Percentiles rank a stretch among this genome's conserved stretches.
Evolutionary conservation across 2,888 invertebrate genomes (phyloP).

Genomic region (Notodonta dromedarius): DNA sequence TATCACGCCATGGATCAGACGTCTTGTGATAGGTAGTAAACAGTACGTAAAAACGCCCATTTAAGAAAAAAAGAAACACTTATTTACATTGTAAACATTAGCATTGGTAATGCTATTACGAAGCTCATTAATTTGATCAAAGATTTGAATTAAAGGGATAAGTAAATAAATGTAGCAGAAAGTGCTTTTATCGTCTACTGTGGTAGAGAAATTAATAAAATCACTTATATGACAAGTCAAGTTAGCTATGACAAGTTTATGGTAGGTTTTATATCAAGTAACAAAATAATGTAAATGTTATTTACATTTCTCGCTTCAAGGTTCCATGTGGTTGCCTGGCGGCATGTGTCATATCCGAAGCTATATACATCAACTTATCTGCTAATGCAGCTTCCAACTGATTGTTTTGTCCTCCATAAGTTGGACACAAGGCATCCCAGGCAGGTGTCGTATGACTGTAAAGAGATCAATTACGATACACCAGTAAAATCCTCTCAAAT

Average conservation of each 20-base stretch:
- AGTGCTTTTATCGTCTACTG: too few species aligned
- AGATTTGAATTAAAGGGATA: too few species aligned
- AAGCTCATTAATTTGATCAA: too few species aligned
- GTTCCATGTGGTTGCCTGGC: conserved; percentile 34
- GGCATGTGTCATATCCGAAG: neutral
- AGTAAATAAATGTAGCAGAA: too few species aligned
- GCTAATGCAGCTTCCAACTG: conserved; percentile 14
- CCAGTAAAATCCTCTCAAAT: conserved; percentile 7
- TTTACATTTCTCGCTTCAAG: conserved; percentile 33
- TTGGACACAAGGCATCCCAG: conserved; percentile 11
- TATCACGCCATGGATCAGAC: conserved; percentile 32
- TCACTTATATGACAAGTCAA: neutral
- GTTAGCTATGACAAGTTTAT: neutral
- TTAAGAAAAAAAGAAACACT: neutral
- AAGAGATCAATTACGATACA: conserved; percentile 19
- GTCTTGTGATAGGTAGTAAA: conserved; percentile 10
- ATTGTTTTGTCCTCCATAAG: conserved; percentile 12
- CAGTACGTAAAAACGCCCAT: conserved; percentile 5
- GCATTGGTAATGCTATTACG: too few species aligned
- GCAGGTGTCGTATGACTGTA: conserved; percentile 7
- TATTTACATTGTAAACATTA: neutral
- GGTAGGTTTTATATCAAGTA: conserved; percentile 3
- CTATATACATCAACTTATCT: conserved; percentile 15
- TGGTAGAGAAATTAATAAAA: too few species aligned
- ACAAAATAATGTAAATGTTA: conserved; percentile 8